These are phyloP conservation scores for Drosophila kokeensis DNA, from an alignment of 2,888 invertebrate genomes.

Conservation along the genomic window DNA sequence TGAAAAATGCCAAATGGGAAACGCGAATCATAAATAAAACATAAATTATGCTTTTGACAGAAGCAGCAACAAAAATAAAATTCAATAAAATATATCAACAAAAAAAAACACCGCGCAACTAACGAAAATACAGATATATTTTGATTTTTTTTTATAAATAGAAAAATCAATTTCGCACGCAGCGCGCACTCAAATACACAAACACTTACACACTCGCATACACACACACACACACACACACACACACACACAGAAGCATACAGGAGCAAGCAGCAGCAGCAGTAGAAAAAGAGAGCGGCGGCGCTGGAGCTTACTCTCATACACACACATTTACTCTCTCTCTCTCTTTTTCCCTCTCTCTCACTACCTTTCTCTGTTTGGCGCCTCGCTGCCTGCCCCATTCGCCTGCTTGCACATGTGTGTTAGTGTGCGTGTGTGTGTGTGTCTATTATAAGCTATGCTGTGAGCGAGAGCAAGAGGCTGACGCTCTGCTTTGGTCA, in stretches of 20 bases:
- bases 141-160: slow-evolving; percentile 80
- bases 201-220: slow-evolving; percentile 31
- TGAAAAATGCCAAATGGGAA: slow-evolving; percentile 46
- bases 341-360: slow-evolving; percentile 29
- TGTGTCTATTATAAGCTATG: slow-evolving; percentile 64
- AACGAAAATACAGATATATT: slow-evolving; percentile 76
- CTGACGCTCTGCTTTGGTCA: slow-evolving; percentile 50
- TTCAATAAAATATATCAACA: slow-evolving; percentile 30
- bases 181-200: slow-evolving; percentile 62
- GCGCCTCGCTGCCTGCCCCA: slow-evolving; percentile 65
- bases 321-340: slow-evolving; percentile 22
- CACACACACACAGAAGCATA: slow-evolving; percentile 27
- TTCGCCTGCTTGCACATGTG: slow-evolving; percentile 46
- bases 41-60: slow-evolving; percentile 76
- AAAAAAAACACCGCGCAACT: slow-evolving; percentile 56
- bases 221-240: slow-evolving; percentile 26
- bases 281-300: slow-evolving; percentile 22
- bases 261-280: slow-evolving; percentile 41
- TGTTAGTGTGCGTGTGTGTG: slow-evolving; percentile 26
- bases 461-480: slow-evolving; percentile 46
- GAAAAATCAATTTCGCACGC: slow-evolving; percentile 81
- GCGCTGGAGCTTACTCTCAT: slow-evolving; percentile 45
- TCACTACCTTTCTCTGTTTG: slow-evolving; percentile 39
- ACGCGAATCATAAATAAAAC: slow-evolving; percentile 72
- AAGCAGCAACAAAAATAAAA: slow-evolving; percentile 62